phyloP scores from a whole-genome alignment of 2,888 invertebrate genomes.

The Clunio marinus region DNA sequence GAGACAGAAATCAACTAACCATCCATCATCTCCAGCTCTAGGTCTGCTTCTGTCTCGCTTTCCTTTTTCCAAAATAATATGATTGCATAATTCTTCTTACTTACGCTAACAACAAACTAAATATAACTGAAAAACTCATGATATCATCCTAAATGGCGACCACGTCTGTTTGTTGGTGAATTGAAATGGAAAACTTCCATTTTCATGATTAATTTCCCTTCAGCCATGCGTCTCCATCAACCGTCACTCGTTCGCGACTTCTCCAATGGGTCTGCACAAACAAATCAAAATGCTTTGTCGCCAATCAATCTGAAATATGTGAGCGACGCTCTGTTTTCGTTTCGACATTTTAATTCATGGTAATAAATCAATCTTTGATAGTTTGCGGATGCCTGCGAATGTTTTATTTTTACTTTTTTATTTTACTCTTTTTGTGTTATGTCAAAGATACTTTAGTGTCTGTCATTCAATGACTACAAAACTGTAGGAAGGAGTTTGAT shows the following conservation, averaged over 20 bases:
- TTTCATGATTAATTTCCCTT: conserved; percentile 34
- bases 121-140: no score
- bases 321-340: neutral
- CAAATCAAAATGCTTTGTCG: conserved; percentile 20
- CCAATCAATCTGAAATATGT: conserved; percentile 28
- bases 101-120: no score
- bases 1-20: no score
- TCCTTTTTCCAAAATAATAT: no score
- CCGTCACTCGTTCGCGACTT: neutral
- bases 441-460: no score
- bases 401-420: neutral
- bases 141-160: no score
- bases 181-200: conserved; percentile 35
- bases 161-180: no score
- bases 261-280: conserved; percentile 26
- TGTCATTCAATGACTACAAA: no score
- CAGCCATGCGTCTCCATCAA: conserved; percentile 15
- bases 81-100: no score
- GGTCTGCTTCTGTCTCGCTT: no score
- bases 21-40: no score
- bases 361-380: conserved; percentile 37
- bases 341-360: conserved; percentile 17
- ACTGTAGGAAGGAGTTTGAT: neutral
- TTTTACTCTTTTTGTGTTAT: neutral
- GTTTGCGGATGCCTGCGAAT: neutral